These are phyloP conservation scores for Mus spretus DNA, from an alignment of 2,797 vertebrate genomes.

Conservation along the genomic window DNA sequence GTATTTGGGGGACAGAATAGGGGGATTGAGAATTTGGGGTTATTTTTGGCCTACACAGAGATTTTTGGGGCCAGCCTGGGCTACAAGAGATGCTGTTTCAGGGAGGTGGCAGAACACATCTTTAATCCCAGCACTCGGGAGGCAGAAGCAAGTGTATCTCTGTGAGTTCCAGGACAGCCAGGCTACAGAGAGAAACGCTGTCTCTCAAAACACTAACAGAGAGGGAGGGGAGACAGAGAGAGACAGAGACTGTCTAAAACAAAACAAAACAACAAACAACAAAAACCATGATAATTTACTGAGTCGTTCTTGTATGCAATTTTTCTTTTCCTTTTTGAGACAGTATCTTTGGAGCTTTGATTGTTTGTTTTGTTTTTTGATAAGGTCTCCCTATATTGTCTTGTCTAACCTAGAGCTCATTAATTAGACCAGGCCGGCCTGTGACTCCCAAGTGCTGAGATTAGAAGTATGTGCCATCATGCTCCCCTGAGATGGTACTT, in stretches of 20 bases:
- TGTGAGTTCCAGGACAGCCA: neutral
- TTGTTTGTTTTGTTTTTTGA: neutral
- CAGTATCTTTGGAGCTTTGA: neutral
- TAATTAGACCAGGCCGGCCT: neutral
- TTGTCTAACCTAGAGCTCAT: neutral
- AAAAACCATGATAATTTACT: neutral
- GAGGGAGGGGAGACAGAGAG: neutral
- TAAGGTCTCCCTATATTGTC: neutral
- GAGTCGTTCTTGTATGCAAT: neutral
- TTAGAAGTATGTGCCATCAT: too few species aligned
- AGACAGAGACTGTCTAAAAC: neutral
- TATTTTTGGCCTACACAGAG: neutral
- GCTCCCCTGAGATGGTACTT: neutral
- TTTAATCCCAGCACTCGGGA: neutral
- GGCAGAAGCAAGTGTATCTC: neutral
- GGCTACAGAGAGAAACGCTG: neutral
- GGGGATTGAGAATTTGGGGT: neutral
- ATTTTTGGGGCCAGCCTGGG: neutral
- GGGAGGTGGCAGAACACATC: neutral
- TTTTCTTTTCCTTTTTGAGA: neutral
- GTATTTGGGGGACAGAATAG: too few species aligned
- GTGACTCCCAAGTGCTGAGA: neutral
- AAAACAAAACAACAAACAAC: neutral
- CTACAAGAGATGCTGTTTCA: neutral
- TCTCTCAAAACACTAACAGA: neutral